Percentiles rank a stretch among this genome's conserved stretches.
Conservation (phyloP, 1,140 invertebrate genomes). For the Scaptomyza montana region DNA sequence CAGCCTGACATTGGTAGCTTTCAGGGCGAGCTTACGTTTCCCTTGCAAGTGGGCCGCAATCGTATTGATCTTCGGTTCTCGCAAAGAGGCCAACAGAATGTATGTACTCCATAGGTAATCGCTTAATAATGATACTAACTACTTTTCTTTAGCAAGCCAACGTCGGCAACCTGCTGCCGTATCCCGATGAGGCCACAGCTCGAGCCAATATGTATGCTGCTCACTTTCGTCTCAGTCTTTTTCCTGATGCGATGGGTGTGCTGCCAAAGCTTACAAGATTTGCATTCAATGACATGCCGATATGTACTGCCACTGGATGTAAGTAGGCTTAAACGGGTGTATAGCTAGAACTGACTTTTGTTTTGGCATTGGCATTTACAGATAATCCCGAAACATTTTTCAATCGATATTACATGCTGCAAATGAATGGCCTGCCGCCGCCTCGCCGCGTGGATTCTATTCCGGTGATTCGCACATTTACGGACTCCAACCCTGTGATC, state of each 20-base stretch:
- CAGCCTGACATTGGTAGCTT: conserved; percentile 8
- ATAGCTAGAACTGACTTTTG: too few relatives aligned
- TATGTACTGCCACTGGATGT: conserved; percentile 57
- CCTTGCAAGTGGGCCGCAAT: conserved; percentile 47
- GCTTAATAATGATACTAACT: conserved; percentile 6
- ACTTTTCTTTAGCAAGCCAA: conserved; percentile 24
- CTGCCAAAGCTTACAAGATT: conserved; percentile 58
- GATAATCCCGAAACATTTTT: conserved; percentile 42
- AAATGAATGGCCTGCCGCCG: background rate
- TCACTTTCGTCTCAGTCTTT: conserved; percentile 47
- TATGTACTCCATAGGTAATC: conserved; percentile 30
- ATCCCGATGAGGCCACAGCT: conserved; percentile 47
- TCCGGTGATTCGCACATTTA: background rate
- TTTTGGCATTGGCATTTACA: conserved; percentile 12
- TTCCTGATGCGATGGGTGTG: conserved; percentile 9
- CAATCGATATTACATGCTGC: conserved; percentile 53
- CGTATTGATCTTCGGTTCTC: conserved; percentile 61
- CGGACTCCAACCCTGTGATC: conserved; percentile 1
- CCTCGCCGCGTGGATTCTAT: background rate
- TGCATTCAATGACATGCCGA: conserved; percentile 26
- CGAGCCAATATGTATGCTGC: background rate
- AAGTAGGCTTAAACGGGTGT: conserved; percentile 21
- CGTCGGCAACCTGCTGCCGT: conserved; percentile 45
- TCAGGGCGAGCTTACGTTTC: conserved; percentile 57
- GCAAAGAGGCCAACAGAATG: conserved; percentile 34